Conservation (phyloP, 2,113 vertebrate species). For the Conger conger region DNA sequence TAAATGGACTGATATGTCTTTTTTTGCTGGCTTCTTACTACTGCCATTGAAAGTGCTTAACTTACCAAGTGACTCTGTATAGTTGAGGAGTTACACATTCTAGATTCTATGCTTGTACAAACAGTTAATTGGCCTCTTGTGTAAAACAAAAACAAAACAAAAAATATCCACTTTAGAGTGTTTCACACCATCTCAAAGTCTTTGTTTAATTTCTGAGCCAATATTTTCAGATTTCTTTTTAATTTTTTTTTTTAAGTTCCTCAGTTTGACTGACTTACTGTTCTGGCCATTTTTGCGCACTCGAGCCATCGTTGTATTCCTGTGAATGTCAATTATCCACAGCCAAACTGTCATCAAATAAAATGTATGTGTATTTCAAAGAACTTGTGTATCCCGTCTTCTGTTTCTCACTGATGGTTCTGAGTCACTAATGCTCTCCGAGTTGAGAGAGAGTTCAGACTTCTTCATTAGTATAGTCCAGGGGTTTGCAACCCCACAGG, state of each 20-base stretch:
- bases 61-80: slow-evolving; percentile 27
- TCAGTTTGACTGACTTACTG: slow-evolving; percentile 38
- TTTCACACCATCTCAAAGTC: slow-evolving; percentile 35
- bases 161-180: slow-evolving; percentile 13
- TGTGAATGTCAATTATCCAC: slow-evolving; percentile 58
- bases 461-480: too few species aligned
- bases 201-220: slow-evolving; percentile 37
- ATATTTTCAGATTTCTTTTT: neutral
- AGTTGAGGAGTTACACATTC: slow-evolving; percentile 29
- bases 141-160: neutral
- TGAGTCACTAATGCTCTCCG: neutral
- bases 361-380: slow-evolving; percentile 67
- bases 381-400: neutral
- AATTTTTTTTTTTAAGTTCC: neutral
- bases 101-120: slow-evolving; percentile 45
- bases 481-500: too few species aligned
- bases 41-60: slow-evolving; percentile 34
- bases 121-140: neutral
- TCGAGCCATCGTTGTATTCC: slow-evolving; percentile 48
- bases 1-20: neutral
- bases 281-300: slow-evolving; percentile 48
- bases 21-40: slow-evolving; percentile 9
- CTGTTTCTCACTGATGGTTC: neutral
- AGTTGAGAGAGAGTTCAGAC: too few species aligned
- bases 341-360: slow-evolving; percentile 64